Percentiles rank a stretch among this genome's conserved stretches.
phyloP scores from a whole-genome alignment of 2,888 invertebrate species.

The Drosophila fulvimacula region DNA sequence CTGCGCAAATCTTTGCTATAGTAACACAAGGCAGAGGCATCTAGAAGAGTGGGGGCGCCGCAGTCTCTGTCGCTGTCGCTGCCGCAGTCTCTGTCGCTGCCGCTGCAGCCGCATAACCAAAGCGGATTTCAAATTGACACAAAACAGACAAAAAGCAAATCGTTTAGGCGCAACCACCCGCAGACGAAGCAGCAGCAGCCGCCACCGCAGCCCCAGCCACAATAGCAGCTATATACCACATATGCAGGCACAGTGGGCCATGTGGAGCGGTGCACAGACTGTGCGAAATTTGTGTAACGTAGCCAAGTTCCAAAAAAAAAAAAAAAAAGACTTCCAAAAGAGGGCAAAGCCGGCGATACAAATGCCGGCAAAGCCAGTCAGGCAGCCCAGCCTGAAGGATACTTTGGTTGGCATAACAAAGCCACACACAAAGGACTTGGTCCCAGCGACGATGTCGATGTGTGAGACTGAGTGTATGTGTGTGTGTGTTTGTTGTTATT shows the following conservation, averaged over 20 bases:
- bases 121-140: constrained; percentile 81
- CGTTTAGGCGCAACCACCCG: constrained; percentile 78
- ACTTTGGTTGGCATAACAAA: constrained; percentile 71
- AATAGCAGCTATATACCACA: constrained; percentile 30
- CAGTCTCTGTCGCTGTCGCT: neutral
- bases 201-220: constrained; percentile 39
- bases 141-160: constrained; percentile 75
- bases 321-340: constrained; percentile 9
- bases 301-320: constrained; percentile 52
- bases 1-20: constrained; percentile 53
- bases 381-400: constrained; percentile 56
- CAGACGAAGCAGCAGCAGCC: constrained; percentile 45
- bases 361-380: constrained; percentile 50
- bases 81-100: neutral
- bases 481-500: constrained; percentile 12
- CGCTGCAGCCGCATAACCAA: constrained; percentile 66
- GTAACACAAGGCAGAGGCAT: constrained; percentile 1
- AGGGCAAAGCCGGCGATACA: constrained; percentile 44
- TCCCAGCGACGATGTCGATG: constrained; percentile 31
- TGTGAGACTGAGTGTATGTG: constrained; percentile 7
- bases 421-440: constrained; percentile 73
- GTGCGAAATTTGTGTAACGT: constrained; percentile 64
- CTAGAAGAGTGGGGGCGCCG: neutral
- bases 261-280: constrained; percentile 16
- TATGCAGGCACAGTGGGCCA: constrained; percentile 36